Percentiles rank a stretch among this genome's conserved stretches.
Conservation (phyloP, 2,797 vertebrate genomes). For the Hephaestus fuliginosus region DNA sequence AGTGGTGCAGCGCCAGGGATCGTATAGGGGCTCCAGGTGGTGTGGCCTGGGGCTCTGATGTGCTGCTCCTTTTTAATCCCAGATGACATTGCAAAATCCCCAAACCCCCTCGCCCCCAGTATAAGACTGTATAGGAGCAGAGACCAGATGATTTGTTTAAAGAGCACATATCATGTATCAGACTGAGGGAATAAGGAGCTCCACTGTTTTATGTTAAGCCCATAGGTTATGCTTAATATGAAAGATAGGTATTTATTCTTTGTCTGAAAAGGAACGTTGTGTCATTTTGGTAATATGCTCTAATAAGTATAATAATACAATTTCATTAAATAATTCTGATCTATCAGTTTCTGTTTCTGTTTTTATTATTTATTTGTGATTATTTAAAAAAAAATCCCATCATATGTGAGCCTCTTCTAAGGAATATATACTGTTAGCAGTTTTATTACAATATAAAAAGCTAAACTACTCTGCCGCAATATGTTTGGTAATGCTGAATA, state of each 20-base stretch:
- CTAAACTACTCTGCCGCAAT: constrained; percentile 20
- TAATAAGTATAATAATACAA: not conserved
- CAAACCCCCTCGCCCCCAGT: constrained; percentile 64
- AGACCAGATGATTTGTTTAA: constrained; percentile 78
- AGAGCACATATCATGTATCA: constrained; percentile 81
- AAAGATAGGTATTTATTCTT: constrained; percentile 52
- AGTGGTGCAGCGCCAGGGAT: constrained; percentile 72
- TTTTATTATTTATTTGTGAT: not conserved
- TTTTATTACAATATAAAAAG: constrained; percentile 11
- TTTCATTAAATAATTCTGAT: constrained; percentile 11
- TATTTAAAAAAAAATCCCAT: not conserved
- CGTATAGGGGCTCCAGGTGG: constrained; percentile 78
- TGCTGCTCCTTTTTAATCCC: constrained; percentile 84
- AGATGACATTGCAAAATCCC: constrained; percentile 87
- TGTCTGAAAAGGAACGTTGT: constrained; percentile 12
- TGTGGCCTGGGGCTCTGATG: constrained; percentile 78
- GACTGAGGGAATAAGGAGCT: constrained; percentile 71
- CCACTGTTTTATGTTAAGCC: constrained; percentile 71
- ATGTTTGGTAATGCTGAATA: constrained; percentile 62
- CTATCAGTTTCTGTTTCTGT: not conserved
- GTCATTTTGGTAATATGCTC: constrained; percentile 7
- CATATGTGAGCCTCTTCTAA: not conserved
- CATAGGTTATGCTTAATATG: constrained; percentile 54
- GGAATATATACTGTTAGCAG: not conserved
- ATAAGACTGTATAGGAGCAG: constrained; percentile 72